Conservation (phyloP, 2,113 vertebrate genomes). For the Lagopus leucura region DNA sequence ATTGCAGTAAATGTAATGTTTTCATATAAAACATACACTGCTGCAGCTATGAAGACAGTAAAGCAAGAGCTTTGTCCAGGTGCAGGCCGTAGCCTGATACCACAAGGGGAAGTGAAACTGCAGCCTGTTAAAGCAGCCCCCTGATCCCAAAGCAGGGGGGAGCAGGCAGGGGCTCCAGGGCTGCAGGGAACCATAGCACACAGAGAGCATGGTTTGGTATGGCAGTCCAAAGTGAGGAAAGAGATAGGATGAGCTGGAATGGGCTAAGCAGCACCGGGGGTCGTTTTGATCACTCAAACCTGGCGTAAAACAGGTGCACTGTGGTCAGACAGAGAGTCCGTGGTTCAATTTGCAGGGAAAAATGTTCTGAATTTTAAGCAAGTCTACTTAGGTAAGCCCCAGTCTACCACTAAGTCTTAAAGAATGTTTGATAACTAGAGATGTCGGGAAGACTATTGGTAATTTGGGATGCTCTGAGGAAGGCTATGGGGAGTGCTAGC, state of each 20-base stretch:
- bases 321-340: background rate
- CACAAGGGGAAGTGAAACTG: background rate
- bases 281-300: background rate
- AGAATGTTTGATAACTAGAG: background rate
- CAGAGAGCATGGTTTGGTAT: background rate
- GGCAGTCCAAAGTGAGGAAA: background rate
- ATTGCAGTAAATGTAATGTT: background rate
- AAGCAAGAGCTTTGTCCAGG: background rate
- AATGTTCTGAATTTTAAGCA: background rate
- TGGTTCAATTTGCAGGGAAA: background rate
- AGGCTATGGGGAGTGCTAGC: background rate
- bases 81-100: background rate
- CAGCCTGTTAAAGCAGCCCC: rapidly evolving
- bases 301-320: background rate
- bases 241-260: background rate
- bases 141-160: rapidly evolving
- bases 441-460: background rate
- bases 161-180: background rate
- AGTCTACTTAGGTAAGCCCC: background rate
- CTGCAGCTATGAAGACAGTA: background rate
- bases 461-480: constrained; percentile 3
- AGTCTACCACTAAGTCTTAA: background rate
- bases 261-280: background rate
- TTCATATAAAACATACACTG: background rate
- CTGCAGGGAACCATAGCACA: background rate